Evolutionary conservation across 2,797 vertebrate genomes (phyloP).

Genomic region (Rhynchotus rufescens): DNA sequence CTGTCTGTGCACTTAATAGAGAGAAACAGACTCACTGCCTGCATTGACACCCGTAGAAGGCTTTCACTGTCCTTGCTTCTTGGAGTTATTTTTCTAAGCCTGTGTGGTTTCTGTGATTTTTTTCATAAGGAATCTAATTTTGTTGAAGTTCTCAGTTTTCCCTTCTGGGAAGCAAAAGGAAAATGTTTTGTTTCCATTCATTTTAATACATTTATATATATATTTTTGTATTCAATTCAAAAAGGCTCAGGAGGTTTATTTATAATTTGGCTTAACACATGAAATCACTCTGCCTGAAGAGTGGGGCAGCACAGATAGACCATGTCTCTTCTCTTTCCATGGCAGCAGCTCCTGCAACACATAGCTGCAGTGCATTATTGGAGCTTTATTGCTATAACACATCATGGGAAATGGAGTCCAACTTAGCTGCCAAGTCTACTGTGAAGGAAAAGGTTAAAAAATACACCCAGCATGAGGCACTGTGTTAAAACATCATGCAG

Average conservation of each 20-base stretch:
- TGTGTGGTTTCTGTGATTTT: not conserved
- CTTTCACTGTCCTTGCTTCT: not conserved
- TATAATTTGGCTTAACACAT: not conserved
- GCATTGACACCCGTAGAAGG: not conserved
- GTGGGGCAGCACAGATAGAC: rapidly evolving
- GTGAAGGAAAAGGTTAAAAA: not conserved
- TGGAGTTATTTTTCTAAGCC: not conserved
- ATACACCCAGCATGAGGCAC: not conserved
- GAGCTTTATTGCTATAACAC: not conserved
- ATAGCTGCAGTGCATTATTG: not conserved
- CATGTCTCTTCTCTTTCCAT: not conserved
- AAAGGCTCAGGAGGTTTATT: not conserved
- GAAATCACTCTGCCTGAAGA: not conserved
- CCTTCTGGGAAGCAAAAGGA: rapidly evolving
- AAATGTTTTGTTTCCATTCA: rapidly evolving
- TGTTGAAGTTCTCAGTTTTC: not conserved
- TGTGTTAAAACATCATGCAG: not conserved
- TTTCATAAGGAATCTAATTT: not conserved
- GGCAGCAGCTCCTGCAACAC: not conserved
- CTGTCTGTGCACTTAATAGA: not conserved
- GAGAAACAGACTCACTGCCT: not conserved
- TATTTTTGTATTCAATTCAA: not conserved
- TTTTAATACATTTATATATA: not conserved
- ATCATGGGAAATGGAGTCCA: not conserved
- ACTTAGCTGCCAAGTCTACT: not conserved